Evolutionary conservation across 2,797 vertebrate species (phyloP), one percentile per base, ranked within the genome.

Genomic region (Enteromius thamalakanensis): DNA sequence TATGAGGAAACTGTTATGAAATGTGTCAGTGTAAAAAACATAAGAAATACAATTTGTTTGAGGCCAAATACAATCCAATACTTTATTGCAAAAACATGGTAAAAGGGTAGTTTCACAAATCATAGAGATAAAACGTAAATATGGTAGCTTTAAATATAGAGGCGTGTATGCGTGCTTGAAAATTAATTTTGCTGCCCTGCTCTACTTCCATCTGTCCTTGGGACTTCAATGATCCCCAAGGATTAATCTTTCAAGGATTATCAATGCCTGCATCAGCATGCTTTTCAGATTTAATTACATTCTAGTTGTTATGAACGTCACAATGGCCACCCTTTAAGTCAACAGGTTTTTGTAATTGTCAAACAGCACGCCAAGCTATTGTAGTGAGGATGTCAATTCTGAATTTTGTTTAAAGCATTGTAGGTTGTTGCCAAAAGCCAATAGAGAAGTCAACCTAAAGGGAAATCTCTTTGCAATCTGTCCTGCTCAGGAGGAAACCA

Each of bases 201-300:
- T 84, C 75, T 40, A 26, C 23, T 72, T 75, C 84, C 85, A 84
- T 82, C 84, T 87, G 86, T 81, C 64, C 53, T 70, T 69, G 34
- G 26, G 75, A 71, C 60, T 53, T 80, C 49, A 77, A 51, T 82
- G 58, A 68, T 84, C 76, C 26, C 21, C 29, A 77, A 45, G 51
- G 77, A 80, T 76, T 76, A 86, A 76, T 80, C 23, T 51, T 79
- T 83, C 7, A 77, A 34, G 53, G 55, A 84, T 77, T 76, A 80
- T 86, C 76, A 81, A 60, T 76, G 51, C 29, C 77, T 77, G 71
- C 64, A 58, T 81, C 64, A 75, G 42, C 40, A 71, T 84, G 32
- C 45, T 85, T 69, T 74, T 55, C 42, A 71, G 49, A 74, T 72
- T 85, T 82, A 53, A 70, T 85, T 74, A 21, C 47, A 19, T 85